These are phyloP conservation scores for Melanostigma gelatinosum DNA, from an alignment of 2,113 vertebrate species.

Conservation along the genomic window DNA sequence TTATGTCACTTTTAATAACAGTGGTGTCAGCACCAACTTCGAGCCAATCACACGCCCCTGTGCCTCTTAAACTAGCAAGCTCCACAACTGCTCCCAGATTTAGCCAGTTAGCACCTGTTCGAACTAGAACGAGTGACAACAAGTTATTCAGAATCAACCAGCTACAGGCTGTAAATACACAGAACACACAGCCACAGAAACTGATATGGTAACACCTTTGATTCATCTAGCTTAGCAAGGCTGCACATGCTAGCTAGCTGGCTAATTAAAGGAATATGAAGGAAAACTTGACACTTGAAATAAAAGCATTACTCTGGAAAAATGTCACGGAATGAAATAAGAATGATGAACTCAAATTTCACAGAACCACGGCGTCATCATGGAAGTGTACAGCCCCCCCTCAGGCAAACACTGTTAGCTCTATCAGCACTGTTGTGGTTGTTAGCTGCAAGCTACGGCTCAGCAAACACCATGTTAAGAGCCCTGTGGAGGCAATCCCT, in stretches of 20 bases:
- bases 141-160: neutral
- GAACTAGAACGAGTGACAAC: neutral
- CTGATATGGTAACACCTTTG: neutral
- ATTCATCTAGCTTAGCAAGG: neutral
- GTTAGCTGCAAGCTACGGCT: no score
- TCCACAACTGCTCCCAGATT: no score
- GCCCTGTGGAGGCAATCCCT: neutral
- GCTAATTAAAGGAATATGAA: neutral
- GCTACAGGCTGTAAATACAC: neutral
- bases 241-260: neutral
- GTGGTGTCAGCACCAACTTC: neutral
- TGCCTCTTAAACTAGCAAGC: no score
- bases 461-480: neutral
- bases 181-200: neutral
- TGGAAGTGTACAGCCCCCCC: no score
- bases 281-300: neutral
- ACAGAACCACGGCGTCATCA: neutral
- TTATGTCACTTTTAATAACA: neutral
- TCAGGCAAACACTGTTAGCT: no score
- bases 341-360: neutral
- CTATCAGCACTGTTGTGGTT: no score
- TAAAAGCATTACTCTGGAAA: neutral
- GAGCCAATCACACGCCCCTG: no score
- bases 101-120: neutral
- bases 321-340: neutral